A percentile compares a stretch with the other conserved stretches of the same genome.
Conservation (phyloP, 2,888 invertebrate species). For the Drosophila helvetica region DNA sequence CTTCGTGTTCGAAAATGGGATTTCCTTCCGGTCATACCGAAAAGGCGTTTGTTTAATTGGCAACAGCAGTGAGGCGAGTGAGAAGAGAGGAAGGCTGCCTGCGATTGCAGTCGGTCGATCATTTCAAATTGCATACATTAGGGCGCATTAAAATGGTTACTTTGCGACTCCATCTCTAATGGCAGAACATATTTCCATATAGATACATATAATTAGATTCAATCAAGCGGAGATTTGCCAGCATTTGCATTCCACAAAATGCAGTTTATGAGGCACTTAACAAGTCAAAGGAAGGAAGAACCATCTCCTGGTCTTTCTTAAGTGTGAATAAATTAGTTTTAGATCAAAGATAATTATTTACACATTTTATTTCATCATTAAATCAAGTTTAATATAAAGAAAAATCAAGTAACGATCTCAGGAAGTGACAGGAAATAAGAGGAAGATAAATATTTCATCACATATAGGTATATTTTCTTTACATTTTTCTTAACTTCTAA, state of each 20-base stretch:
- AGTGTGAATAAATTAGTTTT: neutral
- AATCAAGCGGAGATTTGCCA: conserved; percentile 5
- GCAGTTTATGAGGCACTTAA: neutral
- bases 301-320: neutral
- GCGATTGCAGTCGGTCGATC: conserved; percentile 21
- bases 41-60: conserved; percentile 42
- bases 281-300: neutral
- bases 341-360: neutral
- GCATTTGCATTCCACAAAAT: conserved; percentile 3
- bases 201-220: conserved; percentile 12
- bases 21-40: conserved; percentile 65
- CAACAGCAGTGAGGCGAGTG: neutral
- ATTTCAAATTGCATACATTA: conserved; percentile 59
- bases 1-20: conserved; percentile 54
- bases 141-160: conserved; percentile 32
- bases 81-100: conserved; percentile 4
- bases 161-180: neutral
- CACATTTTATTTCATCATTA: neutral
- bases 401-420: too few relatives aligned
- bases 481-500: neutral
- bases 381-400: neutral
- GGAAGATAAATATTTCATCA: neutral
- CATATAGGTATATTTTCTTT: too few relatives aligned
- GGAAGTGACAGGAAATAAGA: neutral
- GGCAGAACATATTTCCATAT: conserved; percentile 6